Evolutionary conservation across 2,113 vertebrate genomes (phyloP).

Genomic region (Felis catus): F.catus_Fca126_mat1.0 CM031428.1:8919501-8920000

Average conservation of each 20-base stretch:
- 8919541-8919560: not conserved
- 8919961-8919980: not conserved
- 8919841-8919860: not conserved
- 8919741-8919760: not conserved
- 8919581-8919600: not conserved
- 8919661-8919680: not conserved
- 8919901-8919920: too few relatives aligned
- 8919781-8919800: not conserved
- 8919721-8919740: not conserved
- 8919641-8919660: not conserved
- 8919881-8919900: not conserved
- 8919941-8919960: not conserved
- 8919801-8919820: not conserved
- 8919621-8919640: not conserved
- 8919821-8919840: not conserved
- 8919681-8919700: not conserved
- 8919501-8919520: not conserved
- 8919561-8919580: not conserved
- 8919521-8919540: not conserved
- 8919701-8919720: not conserved
- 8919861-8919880: not conserved
- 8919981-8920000: not conserved
- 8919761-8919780: not conserved
- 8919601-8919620: not conserved
- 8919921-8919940: not conserved